A percentile compares a stretch with the other conserved stretches of the same genome.
Conservation (phyloP, 37 sponge, comb jelly and placozoan species). For the Mnemiopsis leidyi region DNA sequence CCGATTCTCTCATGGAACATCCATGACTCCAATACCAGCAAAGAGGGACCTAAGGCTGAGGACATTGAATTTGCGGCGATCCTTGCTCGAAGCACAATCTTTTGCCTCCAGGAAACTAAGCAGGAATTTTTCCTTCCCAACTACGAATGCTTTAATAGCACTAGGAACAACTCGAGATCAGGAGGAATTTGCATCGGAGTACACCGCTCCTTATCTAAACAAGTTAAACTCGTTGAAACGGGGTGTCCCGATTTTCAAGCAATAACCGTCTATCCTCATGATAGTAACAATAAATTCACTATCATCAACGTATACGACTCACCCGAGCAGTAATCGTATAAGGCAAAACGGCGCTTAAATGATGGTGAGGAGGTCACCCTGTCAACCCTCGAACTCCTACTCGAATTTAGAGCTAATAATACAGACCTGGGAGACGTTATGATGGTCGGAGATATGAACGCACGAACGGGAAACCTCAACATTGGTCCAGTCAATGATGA, state of each 20-base stretch:
- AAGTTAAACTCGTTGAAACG: not conserved
- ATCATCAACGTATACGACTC: slow-evolving; percentile 11
- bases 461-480: no score
- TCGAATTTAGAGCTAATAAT: no score
- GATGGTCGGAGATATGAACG: no score
- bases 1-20: not conserved
- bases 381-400: no score
- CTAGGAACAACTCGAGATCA: not conserved
- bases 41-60: not conserved
- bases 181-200: no score
- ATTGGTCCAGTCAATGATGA: no score
- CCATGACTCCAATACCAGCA: not conserved
- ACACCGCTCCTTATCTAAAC: not conserved
- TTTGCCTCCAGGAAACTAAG: slow-evolving; percentile 9
- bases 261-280: not conserved
- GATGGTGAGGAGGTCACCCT: no score
- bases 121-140: not conserved
- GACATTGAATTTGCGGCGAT: not conserved
- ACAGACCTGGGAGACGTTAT: no score
- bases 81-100: not conserved
- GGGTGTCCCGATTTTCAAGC: not conserved
- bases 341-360: no score
- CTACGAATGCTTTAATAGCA: not conserved
- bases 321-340: not conserved
- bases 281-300: not conserved